A percentile compares a stretch with the other conserved stretches of the same genome.
Evolutionary conservation across 1,140 invertebrate species (phyloP).

Genomic region (Lordiphosa stackelbergi): DNA sequence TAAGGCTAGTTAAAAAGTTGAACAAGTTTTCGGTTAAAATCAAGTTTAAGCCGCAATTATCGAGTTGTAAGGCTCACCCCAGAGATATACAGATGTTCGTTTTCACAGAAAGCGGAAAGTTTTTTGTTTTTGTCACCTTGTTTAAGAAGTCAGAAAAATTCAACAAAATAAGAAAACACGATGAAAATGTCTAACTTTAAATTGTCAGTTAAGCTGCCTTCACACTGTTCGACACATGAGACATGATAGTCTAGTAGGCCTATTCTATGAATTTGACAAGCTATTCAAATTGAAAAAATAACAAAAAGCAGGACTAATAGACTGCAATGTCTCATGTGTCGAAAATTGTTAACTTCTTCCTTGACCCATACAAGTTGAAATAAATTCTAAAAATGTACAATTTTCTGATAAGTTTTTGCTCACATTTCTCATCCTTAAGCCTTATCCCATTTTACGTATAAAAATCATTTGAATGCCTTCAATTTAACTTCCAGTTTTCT

Average conservation of each 20-base stretch:
- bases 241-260: too few species aligned
- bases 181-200: slow-evolving; percentile 1
- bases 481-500: slow-evolving; percentile 6
- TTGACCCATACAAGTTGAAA: too few species aligned
- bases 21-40: slow-evolving; percentile 63
- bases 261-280: too few species aligned
- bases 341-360: too few species aligned
- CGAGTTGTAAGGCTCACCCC: slow-evolving; percentile 62
- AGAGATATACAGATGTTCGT: slow-evolving; percentile 37
- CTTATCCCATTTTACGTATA: neutral
- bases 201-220: too few species aligned
- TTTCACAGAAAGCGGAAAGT: slow-evolving; percentile 32
- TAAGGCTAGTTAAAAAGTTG: slow-evolving; percentile 69
- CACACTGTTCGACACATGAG: too few species aligned
- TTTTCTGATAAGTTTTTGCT: slow-evolving; percentile 1
- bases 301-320: too few species aligned
- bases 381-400: neutral
- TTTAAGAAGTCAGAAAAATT: slow-evolving; percentile 22
- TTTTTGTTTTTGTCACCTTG: slow-evolving; percentile 38
- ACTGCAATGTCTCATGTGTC: too few species aligned
- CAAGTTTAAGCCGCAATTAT: slow-evolving; percentile 73
- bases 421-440: neutral
- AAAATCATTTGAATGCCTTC: slow-evolving; percentile 20
- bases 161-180: neutral
- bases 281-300: too few species aligned